phyloP scores from a whole-genome alignment of 1,140 invertebrate genomes.

The Drosophila parvula region DNA sequence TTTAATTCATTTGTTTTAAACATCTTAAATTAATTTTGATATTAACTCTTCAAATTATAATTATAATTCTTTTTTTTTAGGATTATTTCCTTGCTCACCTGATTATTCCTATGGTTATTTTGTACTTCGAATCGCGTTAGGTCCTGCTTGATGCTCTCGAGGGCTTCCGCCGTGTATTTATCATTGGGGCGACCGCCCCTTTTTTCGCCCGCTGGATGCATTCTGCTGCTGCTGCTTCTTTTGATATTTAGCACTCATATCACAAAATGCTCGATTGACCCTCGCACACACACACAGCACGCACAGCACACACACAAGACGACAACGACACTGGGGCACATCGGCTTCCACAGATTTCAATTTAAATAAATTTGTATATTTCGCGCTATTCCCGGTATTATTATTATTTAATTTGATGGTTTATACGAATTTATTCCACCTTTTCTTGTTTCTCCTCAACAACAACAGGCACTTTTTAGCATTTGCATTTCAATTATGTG shows the following conservation, averaged over 20 bases:
- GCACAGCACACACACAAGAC: slow-evolving; percentile 17
- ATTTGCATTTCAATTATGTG: slow-evolving; percentile 42
- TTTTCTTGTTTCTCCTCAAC: slow-evolving; percentile 25
- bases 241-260: slow-evolving; percentile 83
- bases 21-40: not conserved
- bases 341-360: slow-evolving; percentile 29
- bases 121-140: slow-evolving; percentile 81
- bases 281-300: slow-evolving; percentile 23
- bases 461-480: slow-evolving; percentile 52
- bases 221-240: slow-evolving; percentile 71
- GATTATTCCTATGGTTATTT: slow-evolving; percentile 83
- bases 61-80: not conserved
- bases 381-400: slow-evolving; percentile 6
- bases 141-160: slow-evolving; percentile 83
- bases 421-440: slow-evolving; percentile 15
- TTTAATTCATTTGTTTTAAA: not conserved
- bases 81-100: slow-evolving; percentile 51
- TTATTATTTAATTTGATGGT: slow-evolving; percentile 36
- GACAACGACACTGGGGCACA: slow-evolving; percentile 42
- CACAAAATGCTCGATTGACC: slow-evolving; percentile 64
- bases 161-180: slow-evolving; percentile 83
- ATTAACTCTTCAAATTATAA: not conserved
- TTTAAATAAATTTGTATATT: slow-evolving; percentile 56
- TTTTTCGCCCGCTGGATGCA: slow-evolving; percentile 84
- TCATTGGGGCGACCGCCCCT: slow-evolving; percentile 84